phyloP scores from a whole-genome alignment of 2,113 vertebrate species.

The Aix galericulata region DNA sequence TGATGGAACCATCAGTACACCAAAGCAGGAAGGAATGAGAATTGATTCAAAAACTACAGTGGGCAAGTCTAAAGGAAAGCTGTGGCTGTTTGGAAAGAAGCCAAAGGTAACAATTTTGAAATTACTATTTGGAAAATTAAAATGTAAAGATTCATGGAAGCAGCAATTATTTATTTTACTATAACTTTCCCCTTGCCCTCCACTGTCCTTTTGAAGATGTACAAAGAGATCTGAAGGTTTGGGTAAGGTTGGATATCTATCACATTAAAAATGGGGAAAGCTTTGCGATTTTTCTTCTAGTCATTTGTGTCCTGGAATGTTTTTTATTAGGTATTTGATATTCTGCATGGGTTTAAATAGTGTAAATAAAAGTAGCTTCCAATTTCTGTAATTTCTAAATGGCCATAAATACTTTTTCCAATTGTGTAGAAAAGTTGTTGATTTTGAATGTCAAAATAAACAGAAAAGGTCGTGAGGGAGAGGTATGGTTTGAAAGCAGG shows the following conservation, averaged over 20 bases:
- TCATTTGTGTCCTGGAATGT: background rate
- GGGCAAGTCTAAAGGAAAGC: slow-evolving; percentile 93
- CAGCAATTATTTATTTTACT: background rate
- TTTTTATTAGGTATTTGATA: background rate
- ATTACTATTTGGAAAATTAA: slow-evolving; percentile 18
- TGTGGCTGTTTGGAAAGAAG: slow-evolving; percentile 99
- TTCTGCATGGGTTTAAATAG: background rate
- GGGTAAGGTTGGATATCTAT: background rate
- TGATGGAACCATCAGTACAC: slow-evolving; percentile 92
- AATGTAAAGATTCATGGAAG: background rate
- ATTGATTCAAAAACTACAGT: slow-evolving; percentile 89
- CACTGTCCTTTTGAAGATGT: background rate
- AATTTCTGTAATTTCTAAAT: background rate
- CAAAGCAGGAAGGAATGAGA: slow-evolving; percentile 86
- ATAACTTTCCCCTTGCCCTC: background rate
- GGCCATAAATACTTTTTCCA: background rate
- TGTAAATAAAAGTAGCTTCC: background rate
- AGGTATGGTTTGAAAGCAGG: background rate
- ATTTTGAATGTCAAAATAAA: background rate
- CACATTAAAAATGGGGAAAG: background rate
- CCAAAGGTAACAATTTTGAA: slow-evolving; percentile 87
- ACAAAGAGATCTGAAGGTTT: background rate
- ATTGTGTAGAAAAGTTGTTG: background rate
- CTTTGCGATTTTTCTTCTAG: background rate
- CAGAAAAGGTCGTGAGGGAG: background rate